Conservation (phyloP, 2,888 invertebrate species). For the Lasioglossum leucozonium region DNA sequence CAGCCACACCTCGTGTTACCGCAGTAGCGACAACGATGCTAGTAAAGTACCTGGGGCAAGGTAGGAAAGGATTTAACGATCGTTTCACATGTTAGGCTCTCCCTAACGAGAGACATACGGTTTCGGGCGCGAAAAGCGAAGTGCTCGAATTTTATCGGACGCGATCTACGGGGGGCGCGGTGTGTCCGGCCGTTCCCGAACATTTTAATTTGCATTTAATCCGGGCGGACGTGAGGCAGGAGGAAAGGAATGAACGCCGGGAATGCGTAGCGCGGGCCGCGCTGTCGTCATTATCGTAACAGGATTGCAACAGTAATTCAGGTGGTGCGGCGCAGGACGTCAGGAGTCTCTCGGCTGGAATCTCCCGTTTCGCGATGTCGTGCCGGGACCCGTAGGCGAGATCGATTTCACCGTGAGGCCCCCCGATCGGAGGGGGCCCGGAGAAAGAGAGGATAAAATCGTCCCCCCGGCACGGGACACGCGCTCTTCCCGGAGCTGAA, state of each 20-base stretch:
- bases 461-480: slow-evolving; percentile 55
- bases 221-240: slow-evolving; percentile 21
- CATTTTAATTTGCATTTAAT: slow-evolving; percentile 63
- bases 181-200: slow-evolving; percentile 38
- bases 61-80: slow-evolving; percentile 7
- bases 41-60: not conserved
- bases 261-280: slow-evolving; percentile 7
- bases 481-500: slow-evolving; percentile 59
- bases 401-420: slow-evolving; percentile 63
- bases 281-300: slow-evolving; percentile 64
- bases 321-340: slow-evolving; percentile 36
- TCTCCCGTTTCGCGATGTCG: slow-evolving; percentile 63
- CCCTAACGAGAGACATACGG: slow-evolving; percentile 2
- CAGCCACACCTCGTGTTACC: not conserved
- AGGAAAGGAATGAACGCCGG: not conserved
- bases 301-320: slow-evolving; percentile 63
- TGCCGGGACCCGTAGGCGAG: slow-evolving; percentile 67
- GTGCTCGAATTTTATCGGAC: slow-evolving; percentile 38
- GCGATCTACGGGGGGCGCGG: slow-evolving; percentile 17
- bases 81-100: not conserved
- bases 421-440: slow-evolving; percentile 29
- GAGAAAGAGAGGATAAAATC: slow-evolving; percentile 2
- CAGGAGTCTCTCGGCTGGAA: slow-evolving; percentile 32
- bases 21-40: not conserved
- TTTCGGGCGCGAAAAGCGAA: slow-evolving; percentile 1